Base-by-base conservation (phyloP, 2,113 vertebrate genomes). In the Myrmecophaga tridactyla region DNA sequence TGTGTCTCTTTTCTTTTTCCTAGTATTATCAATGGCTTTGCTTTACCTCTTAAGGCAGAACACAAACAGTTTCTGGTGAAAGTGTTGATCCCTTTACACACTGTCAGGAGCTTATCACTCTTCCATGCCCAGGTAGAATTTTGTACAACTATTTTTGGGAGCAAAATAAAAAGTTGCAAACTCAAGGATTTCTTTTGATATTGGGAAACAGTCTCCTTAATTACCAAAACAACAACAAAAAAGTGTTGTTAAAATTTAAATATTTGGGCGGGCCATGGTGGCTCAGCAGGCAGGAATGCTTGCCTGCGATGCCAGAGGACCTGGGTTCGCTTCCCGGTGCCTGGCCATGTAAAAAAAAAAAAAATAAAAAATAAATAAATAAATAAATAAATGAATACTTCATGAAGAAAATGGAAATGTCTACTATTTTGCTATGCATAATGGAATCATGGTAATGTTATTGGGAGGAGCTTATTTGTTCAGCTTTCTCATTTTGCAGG, bases 21-120 rank as follows among this genome's bases (percentile, higher is more conserved):
- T 98, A 99, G 99, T 99, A 99, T 99, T 99, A 99, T 99, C 99
- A 99, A 99, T 98, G 99, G 99, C 98, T 99, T 99, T 96, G 99
- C 99, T 98, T 99, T 99, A 98, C 99, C 99, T 46, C 99, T 99
- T 96, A 99, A 99, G 98, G 99, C 99, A 43, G 99, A 99, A 97
- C 99, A 99, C 98, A 99, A 99, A 98, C 99, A 99, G 99, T 99
- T 99, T 98, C 99, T 99, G 99, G 99, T 99, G 97, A 99, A 99
- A 99, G 99, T 99, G 98, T 98, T 99, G 99, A 99, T 99, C 96
- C 99, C 99, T 93, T 99, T 99, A 96, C 99, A 99, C 98, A 99
- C 99, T 53, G 99, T 99, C 98, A 98, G 99, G 98, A 99, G 99
- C 98, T 98, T 99, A 98, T 99, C 99, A 67, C 99, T 99, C 98